Percentiles rank a stretch among this genome's conserved stretches.
Evolutionary conservation across 1,140 invertebrate genomes (phyloP).

Genomic region (Psilanteris sp.): DNA sequence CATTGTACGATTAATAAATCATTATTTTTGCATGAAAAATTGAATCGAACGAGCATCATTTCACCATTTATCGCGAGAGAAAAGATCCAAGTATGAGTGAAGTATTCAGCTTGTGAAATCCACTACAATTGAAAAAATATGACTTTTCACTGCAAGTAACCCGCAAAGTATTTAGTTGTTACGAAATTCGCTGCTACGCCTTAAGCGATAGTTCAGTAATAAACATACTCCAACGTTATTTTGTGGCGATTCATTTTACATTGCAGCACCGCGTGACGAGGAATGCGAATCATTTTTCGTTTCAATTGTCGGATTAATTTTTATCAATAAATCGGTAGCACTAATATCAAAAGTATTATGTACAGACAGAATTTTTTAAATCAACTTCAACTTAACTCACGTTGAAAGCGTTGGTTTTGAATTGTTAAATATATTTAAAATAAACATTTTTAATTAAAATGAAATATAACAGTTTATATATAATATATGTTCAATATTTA

Average conservation of each 20-base stretch:
- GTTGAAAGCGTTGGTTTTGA: no score
- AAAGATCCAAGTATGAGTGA: constrained; percentile 6
- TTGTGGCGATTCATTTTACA: constrained; percentile 24
- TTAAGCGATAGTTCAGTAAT: constrained; percentile 47
- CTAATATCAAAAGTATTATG: no score
- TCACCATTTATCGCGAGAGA: constrained; percentile 6
- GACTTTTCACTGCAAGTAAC: constrained; percentile 41
- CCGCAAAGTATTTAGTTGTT: constrained; percentile 35
- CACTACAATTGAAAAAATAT: constrained; percentile 12
- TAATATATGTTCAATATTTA: no score
- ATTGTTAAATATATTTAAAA: no score
- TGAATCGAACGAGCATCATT: constrained; percentile 9
- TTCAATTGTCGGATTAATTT: constrained; percentile 6
- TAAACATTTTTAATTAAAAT: no score
- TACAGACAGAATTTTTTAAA: no score
- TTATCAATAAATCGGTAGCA: constrained; percentile 1
- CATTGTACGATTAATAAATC: constrained; percentile 25
- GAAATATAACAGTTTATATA: no score
- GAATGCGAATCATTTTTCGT: constrained; percentile 7
- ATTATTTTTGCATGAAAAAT: constrained; percentile 10
- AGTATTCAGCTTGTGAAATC: constrained; percentile 38
- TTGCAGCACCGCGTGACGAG: constrained; percentile 1
- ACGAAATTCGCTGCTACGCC: constrained; percentile 21
- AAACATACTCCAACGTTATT: constrained; percentile 15
- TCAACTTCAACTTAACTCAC: no score